phyloP scores from a whole-genome alignment of 2,113 vertebrate species.

The Pollachius pollachius region DNA sequence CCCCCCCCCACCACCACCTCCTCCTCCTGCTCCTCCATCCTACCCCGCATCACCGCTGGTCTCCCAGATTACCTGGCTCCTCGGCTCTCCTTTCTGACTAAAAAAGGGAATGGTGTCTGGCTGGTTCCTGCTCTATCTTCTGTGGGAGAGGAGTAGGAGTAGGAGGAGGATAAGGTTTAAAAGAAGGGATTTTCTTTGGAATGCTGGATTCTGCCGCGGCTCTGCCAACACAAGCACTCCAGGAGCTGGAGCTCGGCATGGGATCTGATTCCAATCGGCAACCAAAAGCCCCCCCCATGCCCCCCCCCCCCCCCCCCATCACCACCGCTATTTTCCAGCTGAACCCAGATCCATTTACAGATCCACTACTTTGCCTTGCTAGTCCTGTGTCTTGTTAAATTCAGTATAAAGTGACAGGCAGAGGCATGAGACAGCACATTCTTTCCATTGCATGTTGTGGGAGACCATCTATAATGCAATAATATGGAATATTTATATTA shows the following conservation, averaged over 20 bases:
- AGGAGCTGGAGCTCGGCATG: conserved; percentile 45
- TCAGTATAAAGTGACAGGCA: too few species aligned
- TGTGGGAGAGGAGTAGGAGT: neutral
- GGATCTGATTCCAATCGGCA: conserved; percentile 66
- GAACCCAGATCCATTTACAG: neutral
- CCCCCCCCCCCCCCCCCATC: conserved; percentile 12
- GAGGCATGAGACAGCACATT: too few species aligned
- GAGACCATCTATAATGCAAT: too few species aligned
- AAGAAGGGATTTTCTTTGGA: conserved; percentile 51
- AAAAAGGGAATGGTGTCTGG: conserved; percentile 66
- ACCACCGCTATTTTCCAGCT: conserved; percentile 13
- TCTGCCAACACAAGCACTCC: conserved; percentile 75
- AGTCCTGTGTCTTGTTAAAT: too few species aligned
- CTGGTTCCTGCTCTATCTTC: conserved; percentile 3
- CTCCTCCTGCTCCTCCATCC: neutral
- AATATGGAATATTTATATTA: too few species aligned
- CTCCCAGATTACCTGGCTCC: conserved; percentile 47
- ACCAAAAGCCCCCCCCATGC: conserved; percentile 34
- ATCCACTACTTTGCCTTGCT: too few species aligned
- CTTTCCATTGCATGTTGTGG: too few species aligned
- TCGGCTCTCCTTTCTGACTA: conserved; percentile 57
- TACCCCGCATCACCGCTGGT: neutral
- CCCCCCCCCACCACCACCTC: neutral
- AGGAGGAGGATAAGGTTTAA: neutral
- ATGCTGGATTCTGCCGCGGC: conserved; percentile 43